Percentiles rank a stretch among this genome's conserved stretches.
Evolutionary conservation across 2,797 vertebrate genomes (phyloP).

Genomic region (Carduelis carduelis): DNA sequence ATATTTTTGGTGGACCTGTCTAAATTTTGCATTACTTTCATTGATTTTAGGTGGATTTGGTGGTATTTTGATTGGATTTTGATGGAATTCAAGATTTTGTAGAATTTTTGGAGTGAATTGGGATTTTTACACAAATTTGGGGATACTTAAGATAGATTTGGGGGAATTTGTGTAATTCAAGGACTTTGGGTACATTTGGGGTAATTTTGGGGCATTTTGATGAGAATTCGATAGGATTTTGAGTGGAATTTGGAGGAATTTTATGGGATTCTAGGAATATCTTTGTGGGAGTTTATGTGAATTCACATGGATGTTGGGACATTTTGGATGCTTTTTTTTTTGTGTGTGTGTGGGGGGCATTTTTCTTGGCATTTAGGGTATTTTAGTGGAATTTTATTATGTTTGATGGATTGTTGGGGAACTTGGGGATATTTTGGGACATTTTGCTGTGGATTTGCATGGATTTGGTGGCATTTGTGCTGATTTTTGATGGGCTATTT

Average conservation of each 20-base stretch:
- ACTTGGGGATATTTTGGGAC: background rate
- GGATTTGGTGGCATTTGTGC: background rate
- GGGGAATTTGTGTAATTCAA: rapidly evolving
- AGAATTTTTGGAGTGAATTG: background rate
- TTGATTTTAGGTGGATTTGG: background rate
- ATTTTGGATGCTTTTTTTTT: background rate
- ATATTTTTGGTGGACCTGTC: rapidly evolving
- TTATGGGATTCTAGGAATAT: background rate
- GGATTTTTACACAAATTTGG: background rate
- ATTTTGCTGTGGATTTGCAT: background rate
- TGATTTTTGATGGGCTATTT: background rate
- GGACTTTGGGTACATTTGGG: background rate
- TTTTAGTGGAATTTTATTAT: background rate
- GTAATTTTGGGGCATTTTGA: background rate
- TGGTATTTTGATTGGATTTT: background rate
- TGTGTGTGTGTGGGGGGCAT: background rate
- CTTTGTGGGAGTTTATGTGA: rapidly evolving
- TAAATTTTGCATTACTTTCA: background rate
- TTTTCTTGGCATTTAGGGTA: rapidly evolving
- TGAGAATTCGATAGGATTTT: background rate
- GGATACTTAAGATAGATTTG: too few relatives aligned
- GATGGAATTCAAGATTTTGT: background rate
- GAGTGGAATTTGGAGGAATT: background rate
- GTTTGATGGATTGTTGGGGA: background rate
- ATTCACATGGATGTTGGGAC: rapidly evolving